Conservation (phyloP, 1,140 invertebrate genomes). For the Neodiprion virginianus region DNA sequence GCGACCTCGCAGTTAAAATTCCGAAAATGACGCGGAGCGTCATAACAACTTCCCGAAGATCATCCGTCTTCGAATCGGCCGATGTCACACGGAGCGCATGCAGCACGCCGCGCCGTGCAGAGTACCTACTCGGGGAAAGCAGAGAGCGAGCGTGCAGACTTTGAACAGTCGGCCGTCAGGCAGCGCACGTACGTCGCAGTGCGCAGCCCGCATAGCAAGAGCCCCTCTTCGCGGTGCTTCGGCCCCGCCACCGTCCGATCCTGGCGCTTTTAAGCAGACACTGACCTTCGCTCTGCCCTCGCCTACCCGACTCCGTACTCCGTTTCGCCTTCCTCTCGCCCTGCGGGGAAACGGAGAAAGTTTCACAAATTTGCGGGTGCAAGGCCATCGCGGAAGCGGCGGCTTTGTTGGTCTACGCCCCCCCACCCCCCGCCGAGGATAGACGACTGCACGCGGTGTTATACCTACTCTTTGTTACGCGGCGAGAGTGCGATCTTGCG, state of each 20-base stretch:
- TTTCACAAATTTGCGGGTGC: conserved; percentile 57
- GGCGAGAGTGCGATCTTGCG: not conserved
- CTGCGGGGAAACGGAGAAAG: conserved; percentile 54
- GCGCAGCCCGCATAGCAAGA: conserved; percentile 61
- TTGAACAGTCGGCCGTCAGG: conserved; percentile 57
- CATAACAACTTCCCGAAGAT: too few relatives aligned
- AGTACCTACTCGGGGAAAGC: conserved; percentile 17
- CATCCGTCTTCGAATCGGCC: too few relatives aligned
- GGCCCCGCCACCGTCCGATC: conserved; percentile 38
- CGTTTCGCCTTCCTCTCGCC: conserved; percentile 28
- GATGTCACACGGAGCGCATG: too few relatives aligned
- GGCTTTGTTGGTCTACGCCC: not conserved
- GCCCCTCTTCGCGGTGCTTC: conserved; percentile 16
- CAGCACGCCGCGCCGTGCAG: not conserved
- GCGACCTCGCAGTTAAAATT: too few relatives aligned
- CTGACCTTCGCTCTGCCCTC: conserved; percentile 54
- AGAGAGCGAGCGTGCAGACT: conserved; percentile 39
- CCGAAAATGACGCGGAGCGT: too few relatives aligned
- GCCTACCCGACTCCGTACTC: conserved; percentile 7
- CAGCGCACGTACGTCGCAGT: conserved; percentile 56
- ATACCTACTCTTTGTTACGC: too few relatives aligned
- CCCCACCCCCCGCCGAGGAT: not conserved
- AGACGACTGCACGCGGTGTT: too few relatives aligned
- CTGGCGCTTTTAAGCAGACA: conserved; percentile 62
- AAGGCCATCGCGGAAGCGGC: conserved; percentile 50